Base-by-base conservation (phyloP, 2,888 invertebrate species). In the Alloscopus bannaensis region DNA sequence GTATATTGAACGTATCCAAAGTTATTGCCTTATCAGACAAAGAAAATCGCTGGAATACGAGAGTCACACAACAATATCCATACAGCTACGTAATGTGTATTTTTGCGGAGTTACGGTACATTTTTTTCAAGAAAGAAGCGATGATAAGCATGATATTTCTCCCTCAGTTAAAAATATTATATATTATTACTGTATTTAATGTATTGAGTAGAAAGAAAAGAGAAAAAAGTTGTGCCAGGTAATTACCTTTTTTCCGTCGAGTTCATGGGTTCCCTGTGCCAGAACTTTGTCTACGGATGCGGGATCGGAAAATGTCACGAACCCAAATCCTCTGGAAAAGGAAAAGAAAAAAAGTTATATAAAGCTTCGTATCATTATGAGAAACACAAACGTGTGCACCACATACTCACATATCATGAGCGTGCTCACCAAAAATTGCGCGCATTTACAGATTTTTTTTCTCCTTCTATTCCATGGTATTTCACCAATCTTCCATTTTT, bases 251-350 rank as follows among this genome's bases (percentile, higher is more conserved):
- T 99, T 99, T 89, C 98, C 97, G 91, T 99, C 99, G 91, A 99
- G 93, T 92, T 98, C 98, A 91, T 99, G 99, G 90, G 95, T 96
- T 90, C 95, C 95, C 92, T 96, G 95, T 89, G 95, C 95, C 92
- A 99, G 93, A 90, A 99, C 98, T 93, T 98, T 98, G 92, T 99
- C 98, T 92, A 99, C 98, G 91, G 97, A 95, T 91, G 94, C 92
- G 88, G 98, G 95, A 91, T 99, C 98, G 90, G 95, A 94, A 91
- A 98, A 99, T 90, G 99, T 99, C 91, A 99, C 97, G 92, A 99
- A 99, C 89, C 99, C 99, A 90, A 99, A 99, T 89, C 99, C 99
- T 92, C 98, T 98, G 94, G 85, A 92, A 92, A 87, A 87, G 72
- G 80, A 81, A 50, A 80, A 81, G 42, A 47, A 66, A n/a, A 40